phyloP scores from a whole-genome alignment of 2,797 vertebrate species.

The Eulemur albifrons region DNA sequence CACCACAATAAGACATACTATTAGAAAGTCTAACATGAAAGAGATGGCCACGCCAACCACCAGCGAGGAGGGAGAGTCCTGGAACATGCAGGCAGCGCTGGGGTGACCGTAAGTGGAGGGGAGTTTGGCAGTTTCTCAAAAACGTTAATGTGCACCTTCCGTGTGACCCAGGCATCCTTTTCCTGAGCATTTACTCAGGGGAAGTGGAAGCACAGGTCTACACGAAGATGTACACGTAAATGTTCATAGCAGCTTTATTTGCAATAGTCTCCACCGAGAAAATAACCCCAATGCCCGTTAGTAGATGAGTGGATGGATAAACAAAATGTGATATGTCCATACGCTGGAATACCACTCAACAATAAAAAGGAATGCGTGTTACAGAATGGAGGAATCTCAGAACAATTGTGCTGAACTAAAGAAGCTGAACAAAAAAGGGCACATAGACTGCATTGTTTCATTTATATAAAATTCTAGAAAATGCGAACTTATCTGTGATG shows the following conservation, averaged over 20 bases:
- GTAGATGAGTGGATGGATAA: background rate
- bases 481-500: no score
- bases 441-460: background rate
- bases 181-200: background rate
- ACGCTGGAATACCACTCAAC: background rate
- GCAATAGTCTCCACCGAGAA: no score
- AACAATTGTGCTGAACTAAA: rapidly evolving
- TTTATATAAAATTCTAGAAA: background rate
- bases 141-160: rapidly evolving
- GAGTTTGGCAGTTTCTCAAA: background rate
- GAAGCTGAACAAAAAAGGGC: no score
- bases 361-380: rapidly evolving
- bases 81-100: rapidly evolving
- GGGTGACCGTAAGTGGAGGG: no score
- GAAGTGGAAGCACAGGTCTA: rapidly evolving
- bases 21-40: background rate
- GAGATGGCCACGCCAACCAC: rapidly evolving
- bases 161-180: rapidly evolving
- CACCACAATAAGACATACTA: rapidly evolving
- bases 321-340: no score
- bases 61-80: rapidly evolving
- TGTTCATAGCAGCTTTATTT: background rate
- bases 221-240: background rate
- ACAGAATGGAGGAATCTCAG: background rate
- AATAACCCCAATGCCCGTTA: no score